phyloP scores from a whole-genome alignment of 2,888 invertebrate genomes.

The Synanthedon formicaeformis region DNA sequence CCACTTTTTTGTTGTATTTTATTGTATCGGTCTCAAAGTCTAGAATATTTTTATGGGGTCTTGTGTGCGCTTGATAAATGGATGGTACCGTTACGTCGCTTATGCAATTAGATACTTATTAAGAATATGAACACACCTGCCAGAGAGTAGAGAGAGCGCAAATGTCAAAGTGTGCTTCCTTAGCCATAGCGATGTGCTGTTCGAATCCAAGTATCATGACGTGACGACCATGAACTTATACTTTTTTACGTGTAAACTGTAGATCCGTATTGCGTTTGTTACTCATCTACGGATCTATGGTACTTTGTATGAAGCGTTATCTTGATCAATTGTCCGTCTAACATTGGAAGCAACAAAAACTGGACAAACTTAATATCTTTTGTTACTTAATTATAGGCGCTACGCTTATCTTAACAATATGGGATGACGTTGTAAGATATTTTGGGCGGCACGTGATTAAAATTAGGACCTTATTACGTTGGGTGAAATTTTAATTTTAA shows the following conservation, averaged over 20 bases:
- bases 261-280: slow-evolving; percentile 47
- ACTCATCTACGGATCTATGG: slow-evolving; percentile 30
- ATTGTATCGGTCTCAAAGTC: slow-evolving; percentile 29
- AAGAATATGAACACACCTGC: slow-evolving; percentile 42
- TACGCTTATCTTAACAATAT: neutral
- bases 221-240: slow-evolving; percentile 49
- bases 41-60: slow-evolving; percentile 30
- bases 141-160: slow-evolving; percentile 24
- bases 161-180: slow-evolving; percentile 55
- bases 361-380: slow-evolving; percentile 16
- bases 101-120: slow-evolving; percentile 26
- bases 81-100: neutral
- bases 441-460: too few relatives aligned
- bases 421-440: too few relatives aligned
- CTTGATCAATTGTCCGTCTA: slow-evolving; percentile 24
- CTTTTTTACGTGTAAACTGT: slow-evolving; percentile 42
- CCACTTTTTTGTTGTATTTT: slow-evolving; percentile 28
- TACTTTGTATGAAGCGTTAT: slow-evolving; percentile 27
- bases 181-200: slow-evolving; percentile 15
- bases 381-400: slow-evolving; percentile 9
- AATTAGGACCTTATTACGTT: too few relatives aligned
- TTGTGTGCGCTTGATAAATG: too few relatives aligned
- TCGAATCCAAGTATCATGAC: slow-evolving; percentile 12
- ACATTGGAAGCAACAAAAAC: slow-evolving; percentile 5
- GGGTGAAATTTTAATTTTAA: too few relatives aligned